Conservation (phyloP, 2,113 vertebrate genomes). For the Madoqua kirkii region DNA sequence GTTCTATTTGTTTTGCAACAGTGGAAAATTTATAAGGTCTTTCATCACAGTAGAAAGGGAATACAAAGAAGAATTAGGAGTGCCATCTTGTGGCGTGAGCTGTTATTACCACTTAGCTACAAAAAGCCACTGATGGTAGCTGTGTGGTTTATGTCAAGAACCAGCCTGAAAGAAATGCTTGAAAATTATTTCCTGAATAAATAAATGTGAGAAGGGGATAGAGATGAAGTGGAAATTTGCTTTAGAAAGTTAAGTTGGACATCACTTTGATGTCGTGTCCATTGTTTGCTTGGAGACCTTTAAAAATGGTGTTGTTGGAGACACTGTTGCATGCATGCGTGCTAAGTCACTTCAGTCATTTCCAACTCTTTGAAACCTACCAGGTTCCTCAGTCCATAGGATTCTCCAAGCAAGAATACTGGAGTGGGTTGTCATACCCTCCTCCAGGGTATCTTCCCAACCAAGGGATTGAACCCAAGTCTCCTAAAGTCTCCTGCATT, state of each 20-base stretch:
- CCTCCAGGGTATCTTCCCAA: neutral
- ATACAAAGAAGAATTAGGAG: constrained; percentile 51
- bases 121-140: neutral
- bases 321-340: neutral
- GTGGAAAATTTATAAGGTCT: neutral
- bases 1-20: neutral
- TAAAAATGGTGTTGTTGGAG: neutral
- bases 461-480: neutral
- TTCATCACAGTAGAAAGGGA: neutral
- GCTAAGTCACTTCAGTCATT: neutral
- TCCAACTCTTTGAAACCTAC: neutral
- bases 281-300: neutral
- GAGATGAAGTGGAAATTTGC: neutral
- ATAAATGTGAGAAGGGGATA: neutral
- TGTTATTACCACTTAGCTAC: neutral
- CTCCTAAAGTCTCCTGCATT: neutral
- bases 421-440: neutral
- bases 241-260: neutral
- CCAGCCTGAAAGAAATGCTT: neutral
- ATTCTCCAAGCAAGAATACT: neutral
- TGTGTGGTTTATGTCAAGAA: neutral
- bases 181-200: neutral
- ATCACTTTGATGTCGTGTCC: neutral
- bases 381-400: neutral
- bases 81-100: constrained; percentile 63